Percentiles rank a stretch among this genome's conserved stretches.
Evolutionary conservation across 2,888 invertebrate species (phyloP).

Genomic region (Dasysyrphus tricinctus): DNA sequence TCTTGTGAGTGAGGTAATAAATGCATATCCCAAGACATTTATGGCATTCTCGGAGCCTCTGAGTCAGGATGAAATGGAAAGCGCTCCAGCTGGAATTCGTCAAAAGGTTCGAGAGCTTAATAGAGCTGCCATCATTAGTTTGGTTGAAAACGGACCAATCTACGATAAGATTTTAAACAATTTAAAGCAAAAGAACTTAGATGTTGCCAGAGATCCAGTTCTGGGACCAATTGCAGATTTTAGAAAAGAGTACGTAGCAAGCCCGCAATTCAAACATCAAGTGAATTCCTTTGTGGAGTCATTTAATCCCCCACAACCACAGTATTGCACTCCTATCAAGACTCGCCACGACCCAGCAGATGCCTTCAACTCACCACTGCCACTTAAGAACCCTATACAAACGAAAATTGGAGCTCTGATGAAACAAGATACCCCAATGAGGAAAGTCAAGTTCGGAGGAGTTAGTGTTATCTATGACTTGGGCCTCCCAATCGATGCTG

Average conservation of each 20-base stretch:
- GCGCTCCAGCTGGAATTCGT: constrained; percentile 76
- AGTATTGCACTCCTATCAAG: constrained; percentile 75
- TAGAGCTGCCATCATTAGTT: constrained; percentile 85
- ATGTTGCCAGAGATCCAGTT: constrained; percentile 85
- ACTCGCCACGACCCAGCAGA: constrained; percentile 72
- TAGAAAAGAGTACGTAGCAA: constrained; percentile 85
- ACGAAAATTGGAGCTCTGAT: constrained; percentile 80
- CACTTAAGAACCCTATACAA: constrained; percentile 79
- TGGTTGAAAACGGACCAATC: constrained; percentile 85
- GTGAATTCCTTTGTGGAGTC: constrained; percentile 83
- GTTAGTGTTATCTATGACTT: constrained; percentile 80
- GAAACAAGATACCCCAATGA: constrained; percentile 82
- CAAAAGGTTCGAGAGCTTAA: constrained; percentile 85
- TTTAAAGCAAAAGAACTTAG: constrained; percentile 85
- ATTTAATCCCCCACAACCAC: constrained; percentile 61
- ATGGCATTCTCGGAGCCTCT: constrained; percentile 80
- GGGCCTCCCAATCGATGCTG: constrained; percentile 80
- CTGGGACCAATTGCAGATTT: constrained; percentile 86
- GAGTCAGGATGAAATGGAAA: constrained; percentile 78
- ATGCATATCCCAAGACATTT: constrained; percentile 78
- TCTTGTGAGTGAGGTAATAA: constrained; percentile 74
- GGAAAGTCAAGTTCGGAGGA: constrained; percentile 81
- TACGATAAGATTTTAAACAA: constrained; percentile 86
- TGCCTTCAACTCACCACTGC: constrained; percentile 81
- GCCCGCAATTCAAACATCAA: constrained; percentile 85